Conservation (phyloP, 64 coral and sea anemone species). For the Hydrozoanthus tunicans region DNA sequence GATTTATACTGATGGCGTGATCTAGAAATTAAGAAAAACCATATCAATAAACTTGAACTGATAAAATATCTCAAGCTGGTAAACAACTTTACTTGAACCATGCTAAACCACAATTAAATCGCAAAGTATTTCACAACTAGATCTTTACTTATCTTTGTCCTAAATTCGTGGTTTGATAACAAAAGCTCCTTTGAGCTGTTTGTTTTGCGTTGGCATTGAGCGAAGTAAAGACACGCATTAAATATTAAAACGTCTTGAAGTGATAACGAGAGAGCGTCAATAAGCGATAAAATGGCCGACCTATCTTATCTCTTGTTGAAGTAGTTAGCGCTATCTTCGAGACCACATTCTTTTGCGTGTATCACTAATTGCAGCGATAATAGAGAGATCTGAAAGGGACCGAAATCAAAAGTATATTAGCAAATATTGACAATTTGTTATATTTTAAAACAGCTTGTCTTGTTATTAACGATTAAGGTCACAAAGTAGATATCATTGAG, state of each 20-base stretch:
- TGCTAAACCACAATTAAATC: background rate
- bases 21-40: too few species aligned
- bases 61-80: too few species aligned
- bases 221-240: constrained; percentile 8
- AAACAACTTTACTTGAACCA: too few species aligned
- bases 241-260: constrained; percentile 17
- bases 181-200: background rate
- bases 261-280: background rate
- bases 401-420: constrained; percentile 6
- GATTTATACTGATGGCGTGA: too few species aligned
- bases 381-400: background rate
- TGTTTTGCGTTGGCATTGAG: background rate
- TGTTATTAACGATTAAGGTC: background rate
- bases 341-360: background rate
- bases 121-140: background rate
- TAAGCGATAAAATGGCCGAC: background rate
- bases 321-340: background rate
- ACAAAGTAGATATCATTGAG: background rate
- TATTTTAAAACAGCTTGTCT: background rate
- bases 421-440: constrained; percentile 24
- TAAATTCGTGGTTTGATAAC: constrained; percentile 1
- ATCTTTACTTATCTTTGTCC: background rate
- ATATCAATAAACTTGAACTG: too few species aligned
- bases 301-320: background rate
- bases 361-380: constrained; percentile 24